These are phyloP conservation scores for Synergus gifuensis DNA, from an alignment of 2,888 invertebrate species.

Conservation along the genomic window DNA sequence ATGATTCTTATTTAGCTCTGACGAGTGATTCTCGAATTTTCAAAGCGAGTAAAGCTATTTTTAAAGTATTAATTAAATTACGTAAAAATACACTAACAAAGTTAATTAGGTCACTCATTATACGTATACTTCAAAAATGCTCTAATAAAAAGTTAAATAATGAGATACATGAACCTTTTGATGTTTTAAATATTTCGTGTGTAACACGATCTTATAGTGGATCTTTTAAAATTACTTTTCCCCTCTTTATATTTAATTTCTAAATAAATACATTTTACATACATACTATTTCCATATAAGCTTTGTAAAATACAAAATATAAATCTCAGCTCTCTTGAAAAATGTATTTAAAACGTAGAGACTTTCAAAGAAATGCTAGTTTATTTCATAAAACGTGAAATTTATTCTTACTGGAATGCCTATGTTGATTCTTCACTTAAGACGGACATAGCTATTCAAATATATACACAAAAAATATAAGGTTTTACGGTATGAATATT, in stretches of 20 bases:
- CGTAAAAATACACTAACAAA: too few species aligned
- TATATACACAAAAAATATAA: too few species aligned
- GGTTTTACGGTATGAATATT: too few species aligned
- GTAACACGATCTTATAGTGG: background rate
- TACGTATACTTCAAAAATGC: too few species aligned
- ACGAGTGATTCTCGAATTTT: constrained; percentile 24
- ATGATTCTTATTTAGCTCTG: constrained; percentile 19
- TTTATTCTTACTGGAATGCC: background rate
- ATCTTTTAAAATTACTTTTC: constrained; percentile 15
- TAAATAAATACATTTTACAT: background rate
- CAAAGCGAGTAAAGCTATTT: background rate
- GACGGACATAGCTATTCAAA: too few species aligned
- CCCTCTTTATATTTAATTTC: background rate
- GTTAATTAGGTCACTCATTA: too few species aligned
- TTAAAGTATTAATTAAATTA: background rate
- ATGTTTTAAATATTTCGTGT: background rate
- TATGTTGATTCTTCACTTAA: too few species aligned
- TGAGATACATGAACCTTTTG: background rate
- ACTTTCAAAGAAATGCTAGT: constrained; percentile 1
- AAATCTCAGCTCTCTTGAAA: constrained; percentile 5
- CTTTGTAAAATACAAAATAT: background rate
- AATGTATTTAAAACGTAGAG: constrained; percentile 12
- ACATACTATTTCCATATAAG: constrained; percentile 5
- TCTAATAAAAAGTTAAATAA: too few species aligned
- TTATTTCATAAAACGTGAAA: constrained; percentile 32